Base-by-base conservation (phyloP, 2,888 invertebrate species). In the Ectemnius continuus region DNA sequence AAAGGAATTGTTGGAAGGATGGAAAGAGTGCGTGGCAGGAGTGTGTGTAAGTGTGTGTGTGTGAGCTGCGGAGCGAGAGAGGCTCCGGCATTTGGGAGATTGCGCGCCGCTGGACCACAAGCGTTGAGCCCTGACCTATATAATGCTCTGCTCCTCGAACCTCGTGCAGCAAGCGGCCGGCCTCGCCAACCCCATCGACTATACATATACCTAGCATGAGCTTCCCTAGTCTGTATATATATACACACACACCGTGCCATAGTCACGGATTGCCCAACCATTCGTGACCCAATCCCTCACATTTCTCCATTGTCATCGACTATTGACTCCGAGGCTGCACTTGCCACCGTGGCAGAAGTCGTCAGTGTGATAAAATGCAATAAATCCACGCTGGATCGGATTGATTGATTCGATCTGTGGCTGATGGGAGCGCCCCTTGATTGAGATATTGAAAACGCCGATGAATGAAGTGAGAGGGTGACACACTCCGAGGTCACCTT, bases 381-480 rank as follows among this genome's bases (percentile, higher is more conserved):
- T 36, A 36, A 36, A 36, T 36, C 5, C 6, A 0, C 36, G 4
- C 8, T 36, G 8, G 36, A 36, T 11, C 0, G 36, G 36, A 36
- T 36, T 36, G 36, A 36, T 8, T 36, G 36, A 36, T 36, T 36
- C 36, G 36, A 36, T 52, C 52, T 52, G 16, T 4, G 16, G 16
- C 1, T 14, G 52, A 52, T 52, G n/a, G 52, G 52, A 52, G 52
- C 8, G 67, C 69, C 61, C 70, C 69, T 81, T 81, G 73, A 81
- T 81, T 71, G 65, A 20, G 61, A 72, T 23, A 56, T 66, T 72
- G 77, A 61, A 78, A 82, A 82, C 80, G 80, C 82, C 82, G 78
- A 61, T 57, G 70, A 69, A 70, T 56, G 59, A 79, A 78, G 78
- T 79, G 81, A 67, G 67, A 58, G 59, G 72, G 59, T 56, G 62